These are phyloP conservation scores for Platyscapa corneri DNA, from an alignment of 1,140 invertebrate species.

Conservation along the genomic window DNA sequence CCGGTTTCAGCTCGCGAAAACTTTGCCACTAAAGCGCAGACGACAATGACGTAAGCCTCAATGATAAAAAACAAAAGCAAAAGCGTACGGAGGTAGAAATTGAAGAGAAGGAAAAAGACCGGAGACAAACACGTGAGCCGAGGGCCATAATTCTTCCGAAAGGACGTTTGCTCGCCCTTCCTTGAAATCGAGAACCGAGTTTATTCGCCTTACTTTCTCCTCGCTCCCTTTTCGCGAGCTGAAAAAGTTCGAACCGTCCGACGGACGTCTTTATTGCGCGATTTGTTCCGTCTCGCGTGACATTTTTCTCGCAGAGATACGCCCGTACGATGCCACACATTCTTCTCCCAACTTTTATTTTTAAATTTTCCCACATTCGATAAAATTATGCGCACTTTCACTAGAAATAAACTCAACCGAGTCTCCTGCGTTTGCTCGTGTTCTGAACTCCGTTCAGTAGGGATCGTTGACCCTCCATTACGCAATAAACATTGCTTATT, in stretches of 20 bases:
- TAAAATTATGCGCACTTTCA: not conserved
- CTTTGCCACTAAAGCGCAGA: not conserved
- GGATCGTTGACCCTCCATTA: no score
- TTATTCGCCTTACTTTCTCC: not conserved
- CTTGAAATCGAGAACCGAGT: conserved; percentile 17
- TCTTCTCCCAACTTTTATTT: not conserved
- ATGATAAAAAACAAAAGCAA: not conserved
- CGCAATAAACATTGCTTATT: no score
- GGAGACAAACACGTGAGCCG: not conserved
- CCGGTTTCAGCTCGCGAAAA: not conserved
- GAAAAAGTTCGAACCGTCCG: not conserved
- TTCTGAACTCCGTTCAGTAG: not conserved
- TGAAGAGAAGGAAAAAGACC: conserved; percentile 3
- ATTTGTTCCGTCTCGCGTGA: not conserved
- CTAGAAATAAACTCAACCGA: not conserved
- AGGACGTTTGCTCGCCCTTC: not conserved
- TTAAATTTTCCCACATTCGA: not conserved
- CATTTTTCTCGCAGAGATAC: not conserved
- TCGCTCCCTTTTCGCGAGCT: not conserved
- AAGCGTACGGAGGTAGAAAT: not conserved
- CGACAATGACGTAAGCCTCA: not conserved
- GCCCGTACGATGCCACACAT: not conserved
- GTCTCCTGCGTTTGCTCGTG: not conserved
- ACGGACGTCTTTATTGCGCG: conserved; percentile 10
- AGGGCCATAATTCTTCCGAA: conserved; percentile 22